Evolutionary conservation across 2,888 invertebrate genomes (phyloP), one percentile per base, ranked within the genome.

Genomic region (Elysia crispata): DNA sequence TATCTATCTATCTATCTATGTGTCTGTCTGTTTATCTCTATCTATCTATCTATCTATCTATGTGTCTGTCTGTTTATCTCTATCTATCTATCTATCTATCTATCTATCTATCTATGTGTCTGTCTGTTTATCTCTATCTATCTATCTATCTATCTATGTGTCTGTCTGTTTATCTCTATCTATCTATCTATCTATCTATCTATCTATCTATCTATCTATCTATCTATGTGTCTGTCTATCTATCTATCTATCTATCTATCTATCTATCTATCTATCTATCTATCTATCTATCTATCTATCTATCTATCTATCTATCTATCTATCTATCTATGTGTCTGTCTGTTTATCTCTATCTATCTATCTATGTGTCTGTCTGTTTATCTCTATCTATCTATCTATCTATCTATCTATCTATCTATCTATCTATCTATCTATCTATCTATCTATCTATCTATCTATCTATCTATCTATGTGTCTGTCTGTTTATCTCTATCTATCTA

Each of bases 361-460:
- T 31, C 23, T 31, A n/a, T n/a, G n/a, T n/a, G n/a, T 30, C 66
- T 23, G 41, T 28, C 33, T 25, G 18, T 49, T 66, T 23, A 33
- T 25, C 76, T 41, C 66, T 64, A 64, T 25, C 64, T 30, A 49
- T 64, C 66, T 28, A 23, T 28, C 76, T 57, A 15, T 49, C 30
- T 28, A 31, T 57, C 49, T 41, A 33, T 64, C 49, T 18, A 18
- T 25, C 20, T 75, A 25, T 60, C 75, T 57, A 31, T 28, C 75
- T 60, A 28, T 57, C 60, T 31, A 20, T 31, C 30, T 57, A n/a
- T n/a, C n/a, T n/a, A n/a, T n/a, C n/a, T n/a, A n/a, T 30, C 66
- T 23, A 33, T 28, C 33, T 25, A 15, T 49, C 76, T 23, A 33
- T 25, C 76, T 41, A 41, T 64, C 76, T 25, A 64, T 30, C 64